phyloP scores from a whole-genome alignment of 2,888 invertebrate genomes.

The Ophioninae sp. region DNA sequence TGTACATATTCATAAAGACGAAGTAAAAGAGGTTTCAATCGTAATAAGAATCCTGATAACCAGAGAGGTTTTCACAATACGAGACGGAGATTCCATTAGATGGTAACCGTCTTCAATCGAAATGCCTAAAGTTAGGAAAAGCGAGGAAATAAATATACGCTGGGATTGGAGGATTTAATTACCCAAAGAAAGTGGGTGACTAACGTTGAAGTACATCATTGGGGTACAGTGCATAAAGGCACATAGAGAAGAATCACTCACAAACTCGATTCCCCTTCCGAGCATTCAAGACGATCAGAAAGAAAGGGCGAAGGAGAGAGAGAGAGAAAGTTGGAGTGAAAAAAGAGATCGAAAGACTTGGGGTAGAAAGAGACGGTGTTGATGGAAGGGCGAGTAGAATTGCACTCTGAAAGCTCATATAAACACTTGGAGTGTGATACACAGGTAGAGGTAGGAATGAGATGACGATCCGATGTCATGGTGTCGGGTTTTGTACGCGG shows the following conservation, averaged over 20 bases:
- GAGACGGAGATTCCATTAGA: too few species aligned
- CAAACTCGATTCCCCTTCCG: conserved; percentile 49
- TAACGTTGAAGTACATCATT: conserved; percentile 56
- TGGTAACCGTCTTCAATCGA: neutral
- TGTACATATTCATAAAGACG: too few species aligned
- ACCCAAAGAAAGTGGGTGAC: conserved; percentile 74
- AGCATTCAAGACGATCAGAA: conserved; percentile 73
- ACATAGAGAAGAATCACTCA: conserved; percentile 2
- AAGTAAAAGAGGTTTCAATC: too few species aligned
- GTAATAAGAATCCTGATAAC: too few species aligned
- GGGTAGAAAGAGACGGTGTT: conserved; percentile 13
- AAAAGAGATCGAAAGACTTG: conserved; percentile 43
- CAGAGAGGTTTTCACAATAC: neutral
- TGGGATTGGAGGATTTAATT: conserved; percentile 70
- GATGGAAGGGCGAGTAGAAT: conserved; percentile 37
- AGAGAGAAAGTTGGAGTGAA: conserved; percentile 9
- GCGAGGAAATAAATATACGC: conserved; percentile 58
- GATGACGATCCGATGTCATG: conserved; percentile 75
- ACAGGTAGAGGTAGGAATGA: conserved; percentile 67
- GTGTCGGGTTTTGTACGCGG: conserved; percentile 71
- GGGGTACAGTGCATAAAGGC: neutral
- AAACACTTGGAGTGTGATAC: conserved; percentile 64
- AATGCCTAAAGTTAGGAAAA: conserved; percentile 57
- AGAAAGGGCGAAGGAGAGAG: conserved; percentile 54
- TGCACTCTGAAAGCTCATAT: conserved; percentile 57